Evolutionary conservation across 2,113 vertebrate genomes (phyloP), one percentile per base, ranked within the genome.

Genomic region (Hepsetus odoe): DNA sequence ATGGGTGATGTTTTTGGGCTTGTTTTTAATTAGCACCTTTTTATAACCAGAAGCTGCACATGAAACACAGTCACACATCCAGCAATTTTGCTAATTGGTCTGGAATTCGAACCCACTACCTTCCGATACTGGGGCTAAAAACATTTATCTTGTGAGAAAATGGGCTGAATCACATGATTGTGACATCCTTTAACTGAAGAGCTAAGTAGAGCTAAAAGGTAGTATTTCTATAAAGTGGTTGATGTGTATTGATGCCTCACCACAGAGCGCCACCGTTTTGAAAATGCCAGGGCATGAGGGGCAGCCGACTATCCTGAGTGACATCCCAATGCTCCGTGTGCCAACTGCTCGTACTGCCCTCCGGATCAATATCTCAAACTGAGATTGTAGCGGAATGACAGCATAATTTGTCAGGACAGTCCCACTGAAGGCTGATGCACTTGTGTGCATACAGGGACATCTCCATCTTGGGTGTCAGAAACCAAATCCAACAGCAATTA

Each of bases 381-480:
- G 69, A 79, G 72, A 85, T 68, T 72, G 74, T 80, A 80, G 77
- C 80, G 74, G 77, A 51, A 72, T 74, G 78, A 83, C 78, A 80
- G 51, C 26, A 56, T 77, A 70, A 83, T 80, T 83, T 80, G 78
- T 80, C 78, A 76, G 74, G 69, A 73, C 70, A 62, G 62, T 80
- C 69, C 33, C 65, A 26, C 26, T 28, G 55, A 69, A 71, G 49
- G 58, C 62, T 56, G 64, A 69, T 78, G 80, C 69, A 53, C 11
- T 75, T n/a, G 61, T 70, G 61, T 62, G 55, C 42, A 66, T 77
- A 59, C 78, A 20, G 68, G 73, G 77, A 80, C 51, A 16, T 69
- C 82, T 83, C 70, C 40, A 56, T 81, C 77, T 74, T 74, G 32
- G 53, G 64, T 77, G 78, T 67, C 79, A 80, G 33, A 77, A 30